phyloP scores from a whole-genome alignment of 1,140 invertebrate genomes.

The Caenorhabditis inopinata region DNA sequence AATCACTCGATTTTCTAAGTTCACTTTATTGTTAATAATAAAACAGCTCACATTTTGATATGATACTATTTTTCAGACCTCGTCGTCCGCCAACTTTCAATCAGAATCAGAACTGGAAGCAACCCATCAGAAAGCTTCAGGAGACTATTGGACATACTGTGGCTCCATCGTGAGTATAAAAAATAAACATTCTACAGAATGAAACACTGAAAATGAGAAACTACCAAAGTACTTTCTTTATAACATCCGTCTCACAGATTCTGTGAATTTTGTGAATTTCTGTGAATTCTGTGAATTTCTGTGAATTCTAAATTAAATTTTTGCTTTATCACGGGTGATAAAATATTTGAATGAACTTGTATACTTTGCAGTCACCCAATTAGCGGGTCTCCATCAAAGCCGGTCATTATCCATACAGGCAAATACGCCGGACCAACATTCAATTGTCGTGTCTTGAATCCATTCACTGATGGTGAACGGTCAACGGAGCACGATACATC shows the following conservation, averaged over 20 bases:
- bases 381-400: background rate
- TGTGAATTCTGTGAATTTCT: no score
- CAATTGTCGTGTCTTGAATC: constrained; percentile 56
- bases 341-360: no score
- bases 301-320: no score
- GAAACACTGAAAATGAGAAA: no score
- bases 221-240: no score
- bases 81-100: constrained; percentile 39
- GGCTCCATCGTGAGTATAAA: background rate
- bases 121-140: background rate
- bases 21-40: no score
- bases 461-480: constrained; percentile 47
- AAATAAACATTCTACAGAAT: no score
- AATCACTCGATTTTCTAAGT: no score
- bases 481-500: constrained; percentile 45
- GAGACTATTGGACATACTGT: background rate
- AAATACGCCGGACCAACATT: constrained; percentile 49
- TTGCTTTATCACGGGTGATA: no score
- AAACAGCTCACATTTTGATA: background rate
- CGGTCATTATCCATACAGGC: background rate
- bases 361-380: background rate
- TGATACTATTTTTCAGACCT: background rate
- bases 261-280: no score
- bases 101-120: constrained; percentile 18
- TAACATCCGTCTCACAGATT: no score